Evolutionary conservation across 2,888 invertebrate species (phyloP), one percentile per base, ranked within the genome.

Genomic region (Tipula helvola): DNA sequence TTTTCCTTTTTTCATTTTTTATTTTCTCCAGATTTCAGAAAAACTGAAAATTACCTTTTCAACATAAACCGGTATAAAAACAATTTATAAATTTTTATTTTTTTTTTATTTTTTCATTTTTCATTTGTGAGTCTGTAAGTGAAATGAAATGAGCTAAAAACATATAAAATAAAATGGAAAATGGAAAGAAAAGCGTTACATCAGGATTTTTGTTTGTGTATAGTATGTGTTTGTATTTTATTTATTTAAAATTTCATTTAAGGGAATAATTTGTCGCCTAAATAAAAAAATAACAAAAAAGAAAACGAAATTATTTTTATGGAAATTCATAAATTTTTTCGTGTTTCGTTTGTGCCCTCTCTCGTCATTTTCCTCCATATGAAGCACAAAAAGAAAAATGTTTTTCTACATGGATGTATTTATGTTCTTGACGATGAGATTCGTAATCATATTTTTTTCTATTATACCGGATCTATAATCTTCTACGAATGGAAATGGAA

Each of bases 1-100:
- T 71, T 71, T 28, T 71, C 52, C 52, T 52, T 52, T 52, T 16
- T 52, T 4, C 71, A 71, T 71, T 28, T 71, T 52, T 71, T 71
- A 52, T 52, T 71, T 28, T 71, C 28, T 71, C 28, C 71, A 71
- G 71, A 71, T 71, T 52, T 71, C 28, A 28, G 71, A 71, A 71
- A 71, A 71, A 71, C 71, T 71, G 71, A 71, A 71, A 71, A 71
- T 71, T 71, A 71, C 71, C 71, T 71, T 71, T 71, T 71, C 71
- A 71, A 71, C 71, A 71, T 71, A 18, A 71, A 71, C 71, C 71
- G 71, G 71, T 71, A 71, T 71, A 71, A 71, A 71, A 71, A 71
- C 71, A 71, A 71, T 71, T 71, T 71, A 71, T 71, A 71, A 71
- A 28, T 28, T 28, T 28, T 28, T 28, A 28, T 8, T 71, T 71